Evolutionary conservation across 2,797 vertebrate species (phyloP), one percentile per base, ranked within the genome.

Genomic region (Chelon auratus): DNA sequence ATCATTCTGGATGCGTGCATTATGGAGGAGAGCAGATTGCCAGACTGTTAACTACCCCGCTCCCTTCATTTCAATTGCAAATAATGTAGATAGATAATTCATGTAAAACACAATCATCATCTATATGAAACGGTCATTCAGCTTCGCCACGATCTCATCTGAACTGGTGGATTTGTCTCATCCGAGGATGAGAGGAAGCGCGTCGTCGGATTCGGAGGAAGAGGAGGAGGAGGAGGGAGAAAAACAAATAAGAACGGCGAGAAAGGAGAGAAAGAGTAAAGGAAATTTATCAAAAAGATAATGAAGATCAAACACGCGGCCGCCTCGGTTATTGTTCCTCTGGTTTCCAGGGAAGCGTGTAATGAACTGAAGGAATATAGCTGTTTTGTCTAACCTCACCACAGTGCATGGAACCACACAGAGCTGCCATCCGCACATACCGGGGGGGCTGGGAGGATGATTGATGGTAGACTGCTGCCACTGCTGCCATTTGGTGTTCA

Each of bases 281-380:
- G 72, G 72, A 81, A 88, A 92, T 92, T 79, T 77, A 88, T 90
- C 85, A 76, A 73, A 89, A 87, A 81, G 78, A 92, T 93, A 93
- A 95, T 94, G 90, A 93, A 94, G 93, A 94, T 95, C 87, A 93
- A 94, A 92, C 79, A 67, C 50, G n/a, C 64, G 57, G 82, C 45
- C 55, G 83, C 45, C 59, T 72, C 74, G 77, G 69, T 88, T 89
- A 87, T 91, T 93, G 87, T 92, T 91, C 78, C 90, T 93, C 83
- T 56, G 61, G 85, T 85, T 92, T 80, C 85, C 89, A 92, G 77
- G 91, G 87, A 92, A 94, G 91, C 91, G 80, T 93, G 92, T 94
- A 94, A 94, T 94, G 92, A 93, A 92, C 82, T 92, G 87, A 82
- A 86, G 77, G 88, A 89, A 90, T 85, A 83, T 68, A 72, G 83